Conservation (phyloP, 2,888 invertebrate species). For the Tetragnatha montana region DNA sequence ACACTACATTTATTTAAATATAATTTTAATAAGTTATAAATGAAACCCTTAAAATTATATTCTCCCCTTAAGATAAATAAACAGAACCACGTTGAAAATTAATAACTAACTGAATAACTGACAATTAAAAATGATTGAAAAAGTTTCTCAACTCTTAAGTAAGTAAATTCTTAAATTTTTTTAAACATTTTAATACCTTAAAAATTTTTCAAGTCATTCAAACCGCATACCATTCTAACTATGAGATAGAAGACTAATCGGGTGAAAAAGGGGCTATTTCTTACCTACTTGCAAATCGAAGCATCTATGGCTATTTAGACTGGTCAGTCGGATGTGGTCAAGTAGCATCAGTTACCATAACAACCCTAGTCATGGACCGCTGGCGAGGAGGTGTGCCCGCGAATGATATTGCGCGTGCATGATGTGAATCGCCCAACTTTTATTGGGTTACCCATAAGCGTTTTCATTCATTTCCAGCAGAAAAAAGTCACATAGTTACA, state of each 20-base stretch:
- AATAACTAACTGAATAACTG: no score
- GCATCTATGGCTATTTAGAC: conserved; percentile 10
- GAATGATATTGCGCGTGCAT: conserved; percentile 58
- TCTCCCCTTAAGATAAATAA: no score
- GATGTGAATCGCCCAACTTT: conserved; percentile 54
- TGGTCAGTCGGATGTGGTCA: conserved; percentile 24
- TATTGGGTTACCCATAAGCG: conserved; percentile 32
- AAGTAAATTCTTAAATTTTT: no score
- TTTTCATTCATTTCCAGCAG: conserved; percentile 24
- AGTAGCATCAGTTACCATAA: conserved; percentile 59
- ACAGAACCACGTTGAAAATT: no score
- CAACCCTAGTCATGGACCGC: conserved; percentile 59
- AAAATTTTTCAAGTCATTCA: no score
- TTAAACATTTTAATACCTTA: no score
- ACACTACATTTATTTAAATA: no score
- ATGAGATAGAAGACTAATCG: conserved; percentile 4
- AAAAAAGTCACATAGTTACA: conserved; percentile 25
- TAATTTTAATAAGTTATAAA: no score
- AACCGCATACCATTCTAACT: no score
- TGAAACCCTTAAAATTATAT: no score
- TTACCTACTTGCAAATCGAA: conserved; percentile 9
- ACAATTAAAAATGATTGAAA: no score
- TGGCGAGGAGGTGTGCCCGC: conserved; percentile 51
- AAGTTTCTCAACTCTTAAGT: no score
- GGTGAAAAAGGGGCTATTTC: background rate